Evolutionary conservation across 2,797 vertebrate genomes (phyloP).

Genomic region (Pogonophryne albipinna): DNA sequence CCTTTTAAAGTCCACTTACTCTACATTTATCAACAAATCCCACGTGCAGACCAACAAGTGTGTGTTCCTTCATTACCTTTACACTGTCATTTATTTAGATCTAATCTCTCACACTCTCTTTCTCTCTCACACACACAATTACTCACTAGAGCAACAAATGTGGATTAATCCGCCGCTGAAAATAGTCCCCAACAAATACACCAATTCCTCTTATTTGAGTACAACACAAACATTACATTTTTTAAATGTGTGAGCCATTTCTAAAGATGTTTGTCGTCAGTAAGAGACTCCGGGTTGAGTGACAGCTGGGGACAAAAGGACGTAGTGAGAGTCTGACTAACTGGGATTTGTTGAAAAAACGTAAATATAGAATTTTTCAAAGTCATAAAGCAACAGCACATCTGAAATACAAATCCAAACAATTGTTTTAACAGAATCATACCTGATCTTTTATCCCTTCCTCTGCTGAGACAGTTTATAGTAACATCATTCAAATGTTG

Average conservation of each 20-base stretch:
- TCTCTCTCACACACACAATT: no score
- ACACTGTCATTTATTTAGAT: no score
- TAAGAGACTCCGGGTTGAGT: not conserved
- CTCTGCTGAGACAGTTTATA: not conserved
- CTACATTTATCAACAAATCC: not conserved
- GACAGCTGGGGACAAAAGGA: not conserved
- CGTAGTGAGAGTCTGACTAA: not conserved
- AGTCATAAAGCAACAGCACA: not conserved
- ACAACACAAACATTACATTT: no score
- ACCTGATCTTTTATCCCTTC: not conserved
- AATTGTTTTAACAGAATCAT: not conserved
- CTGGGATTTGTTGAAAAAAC: conserved; percentile 4
- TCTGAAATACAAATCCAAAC: conserved; percentile 4
- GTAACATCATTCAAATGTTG: not conserved
- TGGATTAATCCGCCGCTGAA: not conserved
- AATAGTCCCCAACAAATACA: no score
- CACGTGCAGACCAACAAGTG: not conserved
- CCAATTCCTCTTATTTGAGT: not conserved
- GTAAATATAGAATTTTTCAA: not conserved
- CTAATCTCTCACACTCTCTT: no score
- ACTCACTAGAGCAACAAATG: not conserved
- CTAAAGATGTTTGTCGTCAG: not conserved
- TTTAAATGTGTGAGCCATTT: no score
- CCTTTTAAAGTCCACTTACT: not conserved
- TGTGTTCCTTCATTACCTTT: no score